A percentile compares a stretch with the other conserved stretches of the same genome.
Evolutionary conservation across 2,888 invertebrate genomes (phyloP).

Genomic region (Diachrysia chrysitis): DNA sequence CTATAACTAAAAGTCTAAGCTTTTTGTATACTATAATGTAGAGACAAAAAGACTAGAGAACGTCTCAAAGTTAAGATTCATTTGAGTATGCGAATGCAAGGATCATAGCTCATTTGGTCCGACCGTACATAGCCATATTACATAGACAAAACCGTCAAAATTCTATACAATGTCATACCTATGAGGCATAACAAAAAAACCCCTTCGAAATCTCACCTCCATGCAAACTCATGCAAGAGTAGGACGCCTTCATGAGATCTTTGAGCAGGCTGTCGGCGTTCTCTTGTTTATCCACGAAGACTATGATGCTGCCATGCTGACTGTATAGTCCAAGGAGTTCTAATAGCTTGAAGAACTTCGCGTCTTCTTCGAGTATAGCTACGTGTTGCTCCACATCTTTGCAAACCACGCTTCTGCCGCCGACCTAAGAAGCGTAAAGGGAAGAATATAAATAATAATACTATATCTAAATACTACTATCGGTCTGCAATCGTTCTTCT

Average conservation of each 20-base stretch:
- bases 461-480: too few relatives aligned
- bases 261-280: constrained; percentile 97
- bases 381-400: constrained; percentile 99
- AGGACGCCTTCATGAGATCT: constrained; percentile 98
- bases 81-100: too few relatives aligned
- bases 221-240: constrained; percentile 98
- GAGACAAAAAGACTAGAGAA: too few relatives aligned
- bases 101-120: too few relatives aligned
- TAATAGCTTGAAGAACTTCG: constrained; percentile 98
- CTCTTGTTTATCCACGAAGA: constrained; percentile 99
- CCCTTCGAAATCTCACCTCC: constrained; percentile 90
- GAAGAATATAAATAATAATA: not conserved
- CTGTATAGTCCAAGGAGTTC: constrained; percentile 99
- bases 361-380: constrained; percentile 97
- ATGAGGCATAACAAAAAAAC: not conserved
- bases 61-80: too few relatives aligned
- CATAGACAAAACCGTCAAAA: not conserved
- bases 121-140: too few relatives aligned
- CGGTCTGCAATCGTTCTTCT: too few relatives aligned
- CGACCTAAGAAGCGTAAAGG: constrained; percentile 89
- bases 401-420: constrained; percentile 98
- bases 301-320: constrained; percentile 97
- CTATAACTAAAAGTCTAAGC: too few relatives aligned
- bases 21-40: too few relatives aligned
- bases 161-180: not conserved